phyloP scores from a whole-genome alignment of 2,113 vertebrate species.

The Otolemur garnettii region DNA sequence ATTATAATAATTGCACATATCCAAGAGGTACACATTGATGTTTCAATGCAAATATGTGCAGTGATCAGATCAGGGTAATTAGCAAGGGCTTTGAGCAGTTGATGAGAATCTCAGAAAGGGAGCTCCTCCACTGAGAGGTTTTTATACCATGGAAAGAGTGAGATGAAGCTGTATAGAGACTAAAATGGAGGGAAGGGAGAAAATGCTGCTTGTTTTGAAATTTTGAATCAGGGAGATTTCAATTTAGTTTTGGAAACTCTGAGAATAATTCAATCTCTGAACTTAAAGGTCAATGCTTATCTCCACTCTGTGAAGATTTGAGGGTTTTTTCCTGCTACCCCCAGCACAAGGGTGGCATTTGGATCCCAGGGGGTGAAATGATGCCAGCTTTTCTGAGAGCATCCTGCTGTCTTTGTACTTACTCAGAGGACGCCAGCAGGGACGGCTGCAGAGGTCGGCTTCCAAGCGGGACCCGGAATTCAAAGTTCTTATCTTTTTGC shows the following conservation, averaged over 20 bases:
- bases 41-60: no score
- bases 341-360: rapidly evolving
- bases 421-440: neutral
- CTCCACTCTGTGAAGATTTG: neutral
- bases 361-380: no score
- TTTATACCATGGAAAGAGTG: neutral
- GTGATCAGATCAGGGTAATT: no score
- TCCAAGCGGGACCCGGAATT: neutral
- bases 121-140: neutral
- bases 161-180: neutral
- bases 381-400: neutral
- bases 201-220: neutral
- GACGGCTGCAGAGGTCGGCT: neutral
- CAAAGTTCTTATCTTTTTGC: neutral
- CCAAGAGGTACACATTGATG: no score
- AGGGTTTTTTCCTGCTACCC: neutral
- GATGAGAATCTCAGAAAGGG: neutral
- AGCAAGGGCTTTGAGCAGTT: neutral
- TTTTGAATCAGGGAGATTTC: neutral
- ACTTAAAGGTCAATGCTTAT: neutral
- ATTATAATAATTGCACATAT: no score
- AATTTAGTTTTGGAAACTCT: neutral
- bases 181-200: rapidly evolving
- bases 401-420: neutral
- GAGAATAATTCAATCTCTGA: neutral